A percentile compares a stretch with the other conserved stretches of the same genome.
Evolutionary conservation across 2,797 vertebrate genomes (phyloP).

Genomic region (Labeo calbasu): DNA sequence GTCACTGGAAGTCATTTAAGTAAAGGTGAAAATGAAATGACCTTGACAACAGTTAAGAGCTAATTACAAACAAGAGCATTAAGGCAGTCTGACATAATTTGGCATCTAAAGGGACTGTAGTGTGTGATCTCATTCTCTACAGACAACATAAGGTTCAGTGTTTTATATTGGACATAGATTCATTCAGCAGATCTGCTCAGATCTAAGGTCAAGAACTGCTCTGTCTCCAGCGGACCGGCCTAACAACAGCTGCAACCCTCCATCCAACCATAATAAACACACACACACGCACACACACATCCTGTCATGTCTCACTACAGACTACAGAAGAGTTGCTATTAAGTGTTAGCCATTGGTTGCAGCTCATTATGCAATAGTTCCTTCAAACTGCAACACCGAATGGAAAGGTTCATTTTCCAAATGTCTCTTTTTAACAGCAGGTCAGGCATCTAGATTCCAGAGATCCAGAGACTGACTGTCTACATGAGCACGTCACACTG

Average conservation of each 20-base stretch:
- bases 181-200: neutral
- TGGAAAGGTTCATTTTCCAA: too few relatives aligned
- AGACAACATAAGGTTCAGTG: neutral
- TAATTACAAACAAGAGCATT: constrained; percentile 59
- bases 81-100: neutral
- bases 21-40: constrained; percentile 56
- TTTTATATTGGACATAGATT: neutral
- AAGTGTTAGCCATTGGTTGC: too few relatives aligned
- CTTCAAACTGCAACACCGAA: too few relatives aligned
- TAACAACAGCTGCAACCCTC: neutral
- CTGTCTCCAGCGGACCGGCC: neutral
- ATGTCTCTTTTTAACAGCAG: too few relatives aligned
- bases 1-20: constrained; percentile 64
- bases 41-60: constrained; percentile 67
- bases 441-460: too few relatives aligned
- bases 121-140: neutral
- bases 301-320: too few relatives aligned
- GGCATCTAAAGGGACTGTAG: neutral
- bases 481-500: too few relatives aligned
- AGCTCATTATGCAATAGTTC: too few relatives aligned
- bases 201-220: neutral
- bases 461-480: too few relatives aligned
- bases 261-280: neutral
- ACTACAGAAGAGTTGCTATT: too few relatives aligned
- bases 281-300: neutral